phyloP scores from a whole-genome alignment of 2,797 vertebrate genomes.

The Sphenodon punctatus region DNA sequence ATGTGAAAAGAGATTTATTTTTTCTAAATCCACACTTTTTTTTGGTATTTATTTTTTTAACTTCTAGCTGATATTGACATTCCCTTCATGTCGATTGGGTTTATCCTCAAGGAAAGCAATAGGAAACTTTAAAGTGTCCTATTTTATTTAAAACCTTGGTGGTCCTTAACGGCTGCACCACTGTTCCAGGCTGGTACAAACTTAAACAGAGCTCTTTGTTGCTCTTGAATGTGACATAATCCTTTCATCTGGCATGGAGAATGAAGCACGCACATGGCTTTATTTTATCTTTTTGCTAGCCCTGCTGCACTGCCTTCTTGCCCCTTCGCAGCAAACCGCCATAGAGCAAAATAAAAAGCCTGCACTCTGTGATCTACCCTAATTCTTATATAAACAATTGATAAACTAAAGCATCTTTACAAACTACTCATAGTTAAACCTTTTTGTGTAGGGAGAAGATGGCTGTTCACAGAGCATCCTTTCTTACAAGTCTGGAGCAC shows the following conservation, averaged over 20 bases:
- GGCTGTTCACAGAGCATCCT: constrained; percentile 43
- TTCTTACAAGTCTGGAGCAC: constrained; percentile 43
- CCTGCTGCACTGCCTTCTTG: constrained; percentile 68
- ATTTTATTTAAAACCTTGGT: constrained; percentile 71
- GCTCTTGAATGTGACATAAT: constrained; percentile 73
- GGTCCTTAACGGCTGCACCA: constrained; percentile 64
- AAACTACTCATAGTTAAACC: constrained; percentile 52
- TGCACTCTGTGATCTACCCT: constrained; percentile 50
- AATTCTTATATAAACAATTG: constrained; percentile 60
- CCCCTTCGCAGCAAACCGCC: constrained; percentile 65
- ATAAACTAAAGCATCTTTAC: constrained; percentile 58
- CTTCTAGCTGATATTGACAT: constrained; percentile 28
- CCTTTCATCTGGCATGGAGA: constrained; percentile 67
- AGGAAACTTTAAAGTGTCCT: constrained; percentile 59
- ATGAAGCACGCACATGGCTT: constrained; percentile 69
- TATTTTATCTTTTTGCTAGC: constrained; percentile 64
- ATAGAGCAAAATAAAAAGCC: constrained; percentile 46
- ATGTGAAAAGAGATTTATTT: background rate
- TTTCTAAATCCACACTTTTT: constrained; percentile 1
- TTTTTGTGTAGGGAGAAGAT: constrained; percentile 61
- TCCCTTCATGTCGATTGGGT: constrained; percentile 47
- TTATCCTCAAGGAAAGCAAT: constrained; percentile 31
- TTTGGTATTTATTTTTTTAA: no score
- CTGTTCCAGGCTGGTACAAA: constrained; percentile 66
- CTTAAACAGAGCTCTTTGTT: constrained; percentile 73